Percentiles rank a stretch among this genome's conserved stretches.
Evolutionary conservation across 2,888 invertebrate species (phyloP).

Genomic region (Tromatobia lineatoria): DNA sequence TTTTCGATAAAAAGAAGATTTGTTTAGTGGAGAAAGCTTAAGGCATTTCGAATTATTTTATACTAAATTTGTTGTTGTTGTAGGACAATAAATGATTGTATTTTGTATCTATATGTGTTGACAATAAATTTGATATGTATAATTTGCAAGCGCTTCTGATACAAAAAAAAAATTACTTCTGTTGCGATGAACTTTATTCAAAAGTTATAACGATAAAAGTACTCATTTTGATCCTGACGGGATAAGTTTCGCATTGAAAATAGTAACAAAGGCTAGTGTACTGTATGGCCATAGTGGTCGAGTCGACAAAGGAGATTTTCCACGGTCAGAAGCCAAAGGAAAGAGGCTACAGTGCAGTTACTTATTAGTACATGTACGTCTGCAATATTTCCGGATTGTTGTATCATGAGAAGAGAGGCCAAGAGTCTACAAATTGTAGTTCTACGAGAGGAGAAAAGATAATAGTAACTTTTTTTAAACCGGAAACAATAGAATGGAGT

Average conservation of each 20-base stretch:
- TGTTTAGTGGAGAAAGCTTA: no score
- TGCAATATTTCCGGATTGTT: slow-evolving; percentile 9
- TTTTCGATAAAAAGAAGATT: no score
- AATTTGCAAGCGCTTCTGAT: not conserved
- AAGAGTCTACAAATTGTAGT: slow-evolving; percentile 4
- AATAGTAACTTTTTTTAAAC: slow-evolving; percentile 4
- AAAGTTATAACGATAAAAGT: slow-evolving; percentile 14
- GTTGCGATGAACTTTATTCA: not conserved
- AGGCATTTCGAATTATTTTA: no score
- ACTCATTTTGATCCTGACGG: not conserved
- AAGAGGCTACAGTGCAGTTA: slow-evolving; percentile 7
- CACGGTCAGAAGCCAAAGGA: slow-evolving; percentile 35
- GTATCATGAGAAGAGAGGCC: slow-evolving; percentile 15
- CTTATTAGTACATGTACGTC: slow-evolving; percentile 10
- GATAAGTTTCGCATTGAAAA: slow-evolving; percentile 23
- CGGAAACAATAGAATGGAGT: not conserved
- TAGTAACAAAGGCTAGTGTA: slow-evolving; percentile 6
- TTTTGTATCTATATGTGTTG: no score
- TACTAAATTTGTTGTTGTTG: no score
- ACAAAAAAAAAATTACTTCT: not conserved
- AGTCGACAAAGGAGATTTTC: slow-evolving; percentile 36
- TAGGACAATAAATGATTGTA: no score
- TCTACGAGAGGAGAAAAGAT: not conserved
- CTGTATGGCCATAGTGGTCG: not conserved
- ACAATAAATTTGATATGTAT: not conserved